Evolutionary conservation across 1,140 invertebrate genomes (phyloP), one percentile per base, ranked within the genome.

Genomic region (Drosophila pachea): DNA sequence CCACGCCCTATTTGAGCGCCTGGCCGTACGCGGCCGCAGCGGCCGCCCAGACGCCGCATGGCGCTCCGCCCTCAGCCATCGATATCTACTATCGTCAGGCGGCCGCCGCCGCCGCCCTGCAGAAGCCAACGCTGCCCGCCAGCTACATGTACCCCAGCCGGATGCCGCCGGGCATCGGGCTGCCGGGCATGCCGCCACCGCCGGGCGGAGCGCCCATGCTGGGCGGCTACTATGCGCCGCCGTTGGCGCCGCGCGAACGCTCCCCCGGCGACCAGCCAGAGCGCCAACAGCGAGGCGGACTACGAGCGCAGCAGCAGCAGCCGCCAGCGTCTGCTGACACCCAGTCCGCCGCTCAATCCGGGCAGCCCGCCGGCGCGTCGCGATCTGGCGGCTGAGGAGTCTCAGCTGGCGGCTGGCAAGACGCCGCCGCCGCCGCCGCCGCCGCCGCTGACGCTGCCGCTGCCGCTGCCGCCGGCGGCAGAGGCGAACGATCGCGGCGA

Each of bases 21-120:
- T 91, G 92, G 92, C 88, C 89, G 0, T 92, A 91, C 91, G 86
- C 86, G 4, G 83, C 77, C 6, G 90, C 94, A 79, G 81, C 82
- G 2, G 90, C 94, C 78, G 89, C 92, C 64, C 91, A 90, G 65
- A 91, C 90, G 33, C 87, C 88, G 0, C 87, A 88, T 49, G 83
- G 77, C 7, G 91, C 94, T 68, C 91, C 93, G 90, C 81, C 93
- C 50, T 91, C 92, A 4, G 92, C 94, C 2, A 94, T 93, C 31
- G 95, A 95, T 76, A 90, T 95, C 43, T 96, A 96, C 84, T 96
- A 96, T 89, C 90, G 95, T 9, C 93, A 93, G 9, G 93, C 93
- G 0, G 93, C 94, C 0, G 92, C 92, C 0, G 93, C 92, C 7
- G 86, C 82, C 5, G 88, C 86, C 5, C 92, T 97, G 74, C 97